Evolutionary conservation across 1,140 invertebrate genomes (phyloP).

Genomic region (Gerris buenoi): DNA sequence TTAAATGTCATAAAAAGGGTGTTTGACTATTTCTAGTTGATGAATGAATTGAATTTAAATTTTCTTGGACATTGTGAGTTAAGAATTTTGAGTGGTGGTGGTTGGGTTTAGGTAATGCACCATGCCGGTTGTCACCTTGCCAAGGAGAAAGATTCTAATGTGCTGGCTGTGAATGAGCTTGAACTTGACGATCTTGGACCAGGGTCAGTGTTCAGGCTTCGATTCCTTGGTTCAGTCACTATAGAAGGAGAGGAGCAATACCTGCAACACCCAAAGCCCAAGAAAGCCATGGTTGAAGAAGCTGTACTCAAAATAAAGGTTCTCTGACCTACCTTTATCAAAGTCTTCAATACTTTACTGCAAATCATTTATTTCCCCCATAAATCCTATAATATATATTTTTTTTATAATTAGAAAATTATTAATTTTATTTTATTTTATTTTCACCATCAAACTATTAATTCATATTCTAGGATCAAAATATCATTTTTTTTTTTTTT

Average conservation of each 20-base stretch:
- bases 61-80: too few species aligned
- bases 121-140: conserved; percentile 31
- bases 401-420: too few species aligned
- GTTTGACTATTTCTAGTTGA: too few species aligned
- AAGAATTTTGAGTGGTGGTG: conserved; percentile 8
- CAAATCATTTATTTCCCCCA: too few species aligned
- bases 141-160: conserved; percentile 26
- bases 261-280: conserved; percentile 54
- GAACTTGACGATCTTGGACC: conserved; percentile 30
- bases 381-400: too few species aligned
- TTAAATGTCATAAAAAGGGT: too few species aligned
- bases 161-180: conserved; percentile 30
- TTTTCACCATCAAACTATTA: too few species aligned
- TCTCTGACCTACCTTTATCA: conserved; percentile 29
- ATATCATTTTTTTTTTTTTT: too few species aligned
- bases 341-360: too few species aligned
- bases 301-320: conserved; percentile 94
- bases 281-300: conserved; percentile 88
- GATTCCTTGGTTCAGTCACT: conserved; percentile 69
- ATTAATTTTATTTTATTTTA: too few species aligned
- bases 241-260: conserved; percentile 56
- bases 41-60: too few species aligned
- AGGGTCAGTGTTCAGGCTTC: conserved; percentile 61
- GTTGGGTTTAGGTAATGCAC: conserved; percentile 19
- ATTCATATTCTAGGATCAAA: too few species aligned